phyloP scores from a whole-genome alignment of 30 jellyfish, hydroid and myxozoan species.

The Pelagia noctiluca region DNA sequence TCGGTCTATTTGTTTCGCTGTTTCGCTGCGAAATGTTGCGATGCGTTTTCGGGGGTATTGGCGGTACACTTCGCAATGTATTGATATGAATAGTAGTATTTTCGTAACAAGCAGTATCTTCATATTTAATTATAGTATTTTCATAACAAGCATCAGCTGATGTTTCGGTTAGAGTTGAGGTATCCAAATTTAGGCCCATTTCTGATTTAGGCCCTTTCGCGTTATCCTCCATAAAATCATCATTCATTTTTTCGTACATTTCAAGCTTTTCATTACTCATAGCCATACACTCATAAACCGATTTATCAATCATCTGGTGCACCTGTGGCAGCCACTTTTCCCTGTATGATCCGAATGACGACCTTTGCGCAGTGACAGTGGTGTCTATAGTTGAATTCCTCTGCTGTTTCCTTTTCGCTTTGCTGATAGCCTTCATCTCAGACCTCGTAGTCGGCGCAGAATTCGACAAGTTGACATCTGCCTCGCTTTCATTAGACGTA shows the following conservation, averaged over 20 bases:
- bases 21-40: no score
- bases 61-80: conserved; percentile 1
- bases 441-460: conserved; percentile 69
- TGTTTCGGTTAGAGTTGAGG: no score
- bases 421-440: conserved; percentile 42
- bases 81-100: conserved; percentile 26
- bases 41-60: conserved; percentile 41
- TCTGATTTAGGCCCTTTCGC: conserved; percentile 11
- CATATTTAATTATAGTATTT: not conserved
- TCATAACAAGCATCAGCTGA: not conserved
- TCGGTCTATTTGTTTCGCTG: no score
- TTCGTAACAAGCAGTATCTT: conserved; percentile 25
- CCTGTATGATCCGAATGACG: conserved; percentile 62
- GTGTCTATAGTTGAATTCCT: conserved; percentile 8
- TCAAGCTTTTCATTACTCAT: conserved; percentile 9
- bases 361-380: conserved; percentile 17
- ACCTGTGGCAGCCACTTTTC: conserved; percentile 16
- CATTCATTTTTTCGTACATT: conserved; percentile 46
- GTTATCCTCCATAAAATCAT: not conserved
- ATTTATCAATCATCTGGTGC: conserved; percentile 27
- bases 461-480: conserved; percentile 30
- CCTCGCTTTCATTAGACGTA: conserved; percentile 40
- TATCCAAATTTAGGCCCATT: no score
- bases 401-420: conserved; percentile 7
- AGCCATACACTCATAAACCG: conserved; percentile 51